A percentile compares a stretch with the other conserved stretches of the same genome.
Evolutionary conservation across 2,888 invertebrate genomes (phyloP).

Genomic region (Chymomyza amoena): DNA sequence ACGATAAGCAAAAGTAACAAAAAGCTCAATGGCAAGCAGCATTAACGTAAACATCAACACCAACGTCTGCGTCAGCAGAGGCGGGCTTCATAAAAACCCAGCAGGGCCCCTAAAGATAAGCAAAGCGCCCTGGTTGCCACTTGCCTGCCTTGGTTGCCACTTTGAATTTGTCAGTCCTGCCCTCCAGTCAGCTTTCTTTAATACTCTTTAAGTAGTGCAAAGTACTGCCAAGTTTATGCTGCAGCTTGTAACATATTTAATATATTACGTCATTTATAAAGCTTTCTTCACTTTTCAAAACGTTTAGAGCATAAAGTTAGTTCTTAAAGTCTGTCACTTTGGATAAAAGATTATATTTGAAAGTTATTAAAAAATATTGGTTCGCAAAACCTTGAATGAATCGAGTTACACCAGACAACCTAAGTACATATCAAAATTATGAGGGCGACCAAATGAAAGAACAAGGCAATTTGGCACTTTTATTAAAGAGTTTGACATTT

Average conservation of each 20-base stretch:
- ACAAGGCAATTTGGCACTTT: too few relatives aligned
- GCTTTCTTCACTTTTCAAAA: neutral
- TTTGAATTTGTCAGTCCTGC: neutral
- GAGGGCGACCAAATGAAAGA: too few relatives aligned
- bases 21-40: conserved; percentile 7
- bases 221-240: neutral
- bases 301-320: too few relatives aligned
- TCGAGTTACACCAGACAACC: too few relatives aligned
- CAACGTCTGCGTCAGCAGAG: neutral
- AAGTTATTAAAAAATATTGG: too few relatives aligned
- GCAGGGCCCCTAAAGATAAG: conserved; percentile 37
- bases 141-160: conserved; percentile 24
- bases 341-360: too few relatives aligned
- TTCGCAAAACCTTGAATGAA: too few relatives aligned
- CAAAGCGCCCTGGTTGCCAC: conserved; percentile 39
- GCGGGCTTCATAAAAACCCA: neutral
- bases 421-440: too few relatives aligned
- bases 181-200: neutral
- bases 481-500: too few relatives aligned
- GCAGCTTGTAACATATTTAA: neutral
- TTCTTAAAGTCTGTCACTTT: too few relatives aligned
- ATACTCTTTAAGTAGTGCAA: neutral
- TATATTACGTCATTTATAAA: neutral
- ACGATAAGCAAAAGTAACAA: conserved; percentile 31
- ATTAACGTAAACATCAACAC: conserved; percentile 20